Evolutionary conservation across 1,140 invertebrate species (phyloP).

Genomic region (silkworm (Bombyx mori)): DNA sequence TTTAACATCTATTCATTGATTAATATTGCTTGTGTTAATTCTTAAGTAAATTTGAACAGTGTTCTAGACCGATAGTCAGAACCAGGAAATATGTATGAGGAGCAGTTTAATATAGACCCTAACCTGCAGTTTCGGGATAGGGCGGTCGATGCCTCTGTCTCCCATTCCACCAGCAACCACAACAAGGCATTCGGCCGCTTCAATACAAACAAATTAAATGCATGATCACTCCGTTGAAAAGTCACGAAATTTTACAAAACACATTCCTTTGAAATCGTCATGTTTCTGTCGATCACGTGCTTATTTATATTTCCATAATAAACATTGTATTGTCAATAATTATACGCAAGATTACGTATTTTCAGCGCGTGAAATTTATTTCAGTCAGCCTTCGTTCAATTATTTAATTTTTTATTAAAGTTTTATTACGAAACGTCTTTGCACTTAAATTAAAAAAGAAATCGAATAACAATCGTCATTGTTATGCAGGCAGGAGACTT

Average conservation of each 20-base stretch:
- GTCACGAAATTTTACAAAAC: not conserved
- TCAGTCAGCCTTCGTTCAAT: not conserved
- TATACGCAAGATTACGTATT: too few species aligned
- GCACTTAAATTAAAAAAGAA: not conserved
- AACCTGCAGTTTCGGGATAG: conserved; percentile 41
- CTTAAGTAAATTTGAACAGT: too few species aligned
- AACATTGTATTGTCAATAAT: not conserved
- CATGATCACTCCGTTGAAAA: not conserved
- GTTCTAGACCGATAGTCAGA: too few species aligned
- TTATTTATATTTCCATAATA: conserved; percentile 1
- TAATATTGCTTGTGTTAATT: too few species aligned
- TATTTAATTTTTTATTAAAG: too few species aligned
- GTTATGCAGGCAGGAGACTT: not conserved
- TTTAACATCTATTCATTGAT: too few species aligned
- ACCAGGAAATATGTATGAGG: too few species aligned
- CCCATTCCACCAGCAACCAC: conserved; percentile 65
- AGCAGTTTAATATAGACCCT: not conserved
- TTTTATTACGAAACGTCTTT: too few species aligned
- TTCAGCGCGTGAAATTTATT: not conserved
- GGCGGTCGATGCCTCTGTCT: conserved; percentile 61
- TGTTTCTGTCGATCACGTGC: too few species aligned
- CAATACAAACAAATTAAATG: conserved; percentile 9
- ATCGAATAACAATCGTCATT: conserved; percentile 2
- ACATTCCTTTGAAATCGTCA: not conserved
- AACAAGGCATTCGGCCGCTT: conserved; percentile 47